These are phyloP conservation scores for Drosophila subquinaria DNA, from an alignment of 2,888 invertebrate species.

Conservation along the genomic window DNA sequence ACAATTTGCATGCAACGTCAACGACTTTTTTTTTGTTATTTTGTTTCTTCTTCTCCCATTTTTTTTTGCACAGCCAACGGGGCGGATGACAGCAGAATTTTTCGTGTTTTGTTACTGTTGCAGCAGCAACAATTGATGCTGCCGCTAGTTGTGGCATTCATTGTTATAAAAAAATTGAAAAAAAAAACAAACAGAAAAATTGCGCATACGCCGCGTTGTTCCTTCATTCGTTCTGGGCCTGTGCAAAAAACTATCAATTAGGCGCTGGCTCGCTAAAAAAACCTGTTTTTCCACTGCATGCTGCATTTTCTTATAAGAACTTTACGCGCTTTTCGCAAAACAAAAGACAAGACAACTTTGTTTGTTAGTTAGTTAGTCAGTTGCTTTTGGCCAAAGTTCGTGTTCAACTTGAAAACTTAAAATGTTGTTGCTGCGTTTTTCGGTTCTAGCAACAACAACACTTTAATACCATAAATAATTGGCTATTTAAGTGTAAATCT, in stretches of 20 bases:
- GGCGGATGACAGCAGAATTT: conserved; percentile 68
- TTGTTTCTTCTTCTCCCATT: background rate
- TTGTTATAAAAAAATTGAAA: conserved; percentile 28
- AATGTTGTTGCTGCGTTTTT: conserved; percentile 52
- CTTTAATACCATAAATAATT: conserved; percentile 78
- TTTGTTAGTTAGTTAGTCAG: conserved; percentile 22
- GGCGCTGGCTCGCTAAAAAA: conserved; percentile 39
- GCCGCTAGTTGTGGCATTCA: conserved; percentile 38
- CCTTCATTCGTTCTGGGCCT: conserved; percentile 27
- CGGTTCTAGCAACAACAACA: conserved; percentile 41
- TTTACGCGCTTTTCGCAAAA: conserved; percentile 41
- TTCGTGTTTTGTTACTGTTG: conserved; percentile 32
- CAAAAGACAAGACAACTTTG: conserved; percentile 38
- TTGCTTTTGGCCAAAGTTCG: conserved; percentile 27
- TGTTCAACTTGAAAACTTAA: conserved; percentile 60
- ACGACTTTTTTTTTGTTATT: conserved; percentile 25
- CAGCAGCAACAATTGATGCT: conserved; percentile 45
- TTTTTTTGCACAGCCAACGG: conserved; percentile 51
- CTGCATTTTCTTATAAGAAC: conserved; percentile 71
- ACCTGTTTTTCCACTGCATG: conserved; percentile 66
- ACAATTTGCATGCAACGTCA: conserved; percentile 67
- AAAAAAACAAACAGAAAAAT: conserved; percentile 12
- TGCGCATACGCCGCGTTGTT: conserved; percentile 57
- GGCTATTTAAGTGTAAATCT: conserved; percentile 67
- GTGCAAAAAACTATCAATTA: conserved; percentile 58